These are phyloP conservation scores for Picus viridis DNA, from an alignment of 2,797 vertebrate species.

Conservation along the genomic window DNA sequence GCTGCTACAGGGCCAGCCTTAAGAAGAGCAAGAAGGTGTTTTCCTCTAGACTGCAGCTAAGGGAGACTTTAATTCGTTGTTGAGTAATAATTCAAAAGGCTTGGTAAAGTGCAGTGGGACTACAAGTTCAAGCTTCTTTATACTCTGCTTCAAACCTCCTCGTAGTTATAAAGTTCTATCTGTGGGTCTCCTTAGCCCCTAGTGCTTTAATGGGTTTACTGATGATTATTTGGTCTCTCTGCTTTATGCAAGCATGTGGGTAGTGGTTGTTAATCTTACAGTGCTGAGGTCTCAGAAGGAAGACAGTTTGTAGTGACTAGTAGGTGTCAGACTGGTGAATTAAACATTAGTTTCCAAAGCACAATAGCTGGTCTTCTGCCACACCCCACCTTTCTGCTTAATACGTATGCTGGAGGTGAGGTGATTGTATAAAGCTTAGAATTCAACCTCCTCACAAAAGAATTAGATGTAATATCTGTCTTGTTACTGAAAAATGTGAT, in stretches of 20 bases:
- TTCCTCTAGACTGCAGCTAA: not conserved
- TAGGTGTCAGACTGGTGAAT: not conserved
- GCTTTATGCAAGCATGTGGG: not conserved
- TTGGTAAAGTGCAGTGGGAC: not conserved
- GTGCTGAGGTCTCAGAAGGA: not conserved
- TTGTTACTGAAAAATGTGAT: not conserved
- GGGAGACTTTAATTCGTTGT: not conserved
- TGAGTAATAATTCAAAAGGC: not conserved
- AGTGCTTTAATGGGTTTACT: not conserved
- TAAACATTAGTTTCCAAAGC: not conserved
- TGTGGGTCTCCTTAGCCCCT: not conserved
- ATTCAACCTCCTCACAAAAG: not conserved
- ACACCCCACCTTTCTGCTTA: not conserved
- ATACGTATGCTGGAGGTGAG: not conserved
- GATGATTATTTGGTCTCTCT: not conserved
- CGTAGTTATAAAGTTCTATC: not conserved
- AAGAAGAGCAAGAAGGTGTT: not conserved
- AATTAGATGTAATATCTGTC: not conserved
- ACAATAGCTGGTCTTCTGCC: not conserved
- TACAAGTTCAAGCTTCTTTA: not conserved
- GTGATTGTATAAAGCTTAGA: not conserved
- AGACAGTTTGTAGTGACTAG: not conserved
- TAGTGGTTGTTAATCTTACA: not conserved
- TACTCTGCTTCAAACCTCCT: not conserved
- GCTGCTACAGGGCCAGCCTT: not conserved